phyloP scores from a whole-genome alignment of 2,888 invertebrate species.

The Mylabris sibirica region DNA sequence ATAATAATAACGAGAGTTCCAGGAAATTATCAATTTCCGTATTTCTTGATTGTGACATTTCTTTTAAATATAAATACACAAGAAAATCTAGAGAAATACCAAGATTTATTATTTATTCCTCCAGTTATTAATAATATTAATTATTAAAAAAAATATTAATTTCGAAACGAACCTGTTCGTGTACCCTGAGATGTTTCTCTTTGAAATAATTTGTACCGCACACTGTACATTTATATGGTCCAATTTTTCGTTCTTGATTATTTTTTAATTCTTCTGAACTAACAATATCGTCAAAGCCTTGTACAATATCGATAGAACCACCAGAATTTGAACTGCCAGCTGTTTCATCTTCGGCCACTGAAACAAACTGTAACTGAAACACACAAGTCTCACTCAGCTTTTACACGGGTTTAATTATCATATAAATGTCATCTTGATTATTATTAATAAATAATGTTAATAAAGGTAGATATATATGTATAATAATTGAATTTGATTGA shows the following conservation, averaged over 20 bases:
- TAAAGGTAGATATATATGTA: neutral
- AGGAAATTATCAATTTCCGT: slow-evolving; percentile 5
- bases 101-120: neutral
- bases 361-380: slow-evolving; percentile 17
- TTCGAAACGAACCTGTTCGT: slow-evolving; percentile 33
- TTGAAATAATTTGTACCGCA: slow-evolving; percentile 34
- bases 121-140: neutral
- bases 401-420: neutral
- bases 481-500: neutral
- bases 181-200: slow-evolving; percentile 35
- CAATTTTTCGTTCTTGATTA: slow-evolving; percentile 32
- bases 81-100: slow-evolving; percentile 9
- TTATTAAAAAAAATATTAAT: neutral
- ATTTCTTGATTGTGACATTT: neutral
- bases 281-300: slow-evolving; percentile 31
- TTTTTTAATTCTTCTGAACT: slow-evolving; percentile 23
- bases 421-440: neutral
- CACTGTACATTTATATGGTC: slow-evolving; percentile 34
- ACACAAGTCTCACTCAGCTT: neutral
- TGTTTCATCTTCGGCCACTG: slow-evolving; percentile 33
- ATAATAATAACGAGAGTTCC: neutral
- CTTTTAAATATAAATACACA: neutral
- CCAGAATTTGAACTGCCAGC: slow-evolving; percentile 33
- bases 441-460: neutral
- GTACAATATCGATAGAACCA: slow-evolving; percentile 33